Evolutionary conservation across 2,888 invertebrate species (phyloP).

Genomic region (Drosophila flavopinicola): DNA sequence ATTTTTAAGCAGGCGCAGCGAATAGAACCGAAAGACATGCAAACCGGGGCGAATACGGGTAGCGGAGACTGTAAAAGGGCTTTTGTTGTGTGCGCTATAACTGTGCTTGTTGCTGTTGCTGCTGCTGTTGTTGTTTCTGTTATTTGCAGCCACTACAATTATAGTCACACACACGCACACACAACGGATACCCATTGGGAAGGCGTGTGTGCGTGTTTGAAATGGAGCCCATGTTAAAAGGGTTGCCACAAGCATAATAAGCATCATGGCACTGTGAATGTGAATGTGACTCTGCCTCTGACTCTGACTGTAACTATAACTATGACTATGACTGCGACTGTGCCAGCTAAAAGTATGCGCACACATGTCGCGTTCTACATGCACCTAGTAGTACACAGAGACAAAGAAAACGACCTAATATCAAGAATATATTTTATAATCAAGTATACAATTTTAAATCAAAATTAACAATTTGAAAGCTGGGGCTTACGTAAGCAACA

Average conservation of each 20-base stretch:
- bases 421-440: background rate
- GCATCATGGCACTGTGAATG: slow-evolving; percentile 30
- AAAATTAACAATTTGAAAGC: too few species aligned
- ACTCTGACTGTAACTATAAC: slow-evolving; percentile 21
- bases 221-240: slow-evolving; percentile 56
- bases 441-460: too few species aligned
- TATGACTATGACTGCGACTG: slow-evolving; percentile 24
- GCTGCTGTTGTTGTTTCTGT: slow-evolving; percentile 34
- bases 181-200: slow-evolving; percentile 28
- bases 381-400: background rate
- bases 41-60: slow-evolving; percentile 18
- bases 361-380: slow-evolving; percentile 14
- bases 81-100: slow-evolving; percentile 44
- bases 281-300: slow-evolving; percentile 11
- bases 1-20: slow-evolving; percentile 57
- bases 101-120: slow-evolving; percentile 34
- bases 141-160: slow-evolving; percentile 65
- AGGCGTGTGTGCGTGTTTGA: slow-evolving; percentile 52
- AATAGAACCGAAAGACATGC: slow-evolving; percentile 24
- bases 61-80: slow-evolving; percentile 32
- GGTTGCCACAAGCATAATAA: slow-evolving; percentile 51
- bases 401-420: rapidly evolving
- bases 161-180: slow-evolving; percentile 59
- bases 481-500: too few species aligned
- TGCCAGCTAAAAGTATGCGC: slow-evolving; percentile 39